A percentile compares a stretch with the other conserved stretches of the same genome.
Evolutionary conservation across 37 sponge, comb jelly and placozoan genomes (phyloP).

Genomic region (Theonella swinhoei): DNA sequence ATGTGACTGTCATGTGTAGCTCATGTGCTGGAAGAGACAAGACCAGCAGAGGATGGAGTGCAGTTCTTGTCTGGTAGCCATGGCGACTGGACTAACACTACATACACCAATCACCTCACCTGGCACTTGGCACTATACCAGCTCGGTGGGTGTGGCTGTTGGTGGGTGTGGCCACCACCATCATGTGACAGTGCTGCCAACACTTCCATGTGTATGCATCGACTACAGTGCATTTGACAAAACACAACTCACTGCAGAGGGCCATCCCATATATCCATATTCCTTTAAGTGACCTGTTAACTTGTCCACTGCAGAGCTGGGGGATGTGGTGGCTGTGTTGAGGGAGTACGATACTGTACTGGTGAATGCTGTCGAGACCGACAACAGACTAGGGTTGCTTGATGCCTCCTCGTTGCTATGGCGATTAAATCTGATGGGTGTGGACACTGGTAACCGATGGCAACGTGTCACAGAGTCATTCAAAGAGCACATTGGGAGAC

Average conservation of each 20-base stretch:
- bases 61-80: constrained; percentile 61
- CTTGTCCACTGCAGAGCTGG: constrained; percentile 51
- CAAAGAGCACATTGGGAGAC: constrained; percentile 6
- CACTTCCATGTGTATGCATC: too few species aligned
- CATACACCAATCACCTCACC: constrained; percentile 57
- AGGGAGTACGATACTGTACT: constrained; percentile 61
- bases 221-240: too few species aligned
- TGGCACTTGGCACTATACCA: constrained; percentile 84
- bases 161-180: constrained; percentile 8
- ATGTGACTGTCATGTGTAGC: constrained; percentile 31
- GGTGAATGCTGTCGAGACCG: constrained; percentile 5
- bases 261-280: too few species aligned
- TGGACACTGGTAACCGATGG: constrained; percentile 69
- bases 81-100: constrained; percentile 53
- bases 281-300: too few species aligned
- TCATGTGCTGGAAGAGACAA: constrained; percentile 77
- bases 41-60: constrained; percentile 55
- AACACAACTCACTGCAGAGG: too few species aligned
- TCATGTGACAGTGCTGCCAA: too few species aligned
- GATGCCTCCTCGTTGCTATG: constrained; percentile 83
- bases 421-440: constrained; percentile 64
- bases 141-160: constrained; percentile 57
- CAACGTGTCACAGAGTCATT: constrained; percentile 27
- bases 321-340: constrained; percentile 34
- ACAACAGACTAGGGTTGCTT: constrained; percentile 46